These are phyloP conservation scores for Yponomeuta malinellus DNA, from an alignment of 2,888 invertebrate genomes.

Conservation along the genomic window DNA sequence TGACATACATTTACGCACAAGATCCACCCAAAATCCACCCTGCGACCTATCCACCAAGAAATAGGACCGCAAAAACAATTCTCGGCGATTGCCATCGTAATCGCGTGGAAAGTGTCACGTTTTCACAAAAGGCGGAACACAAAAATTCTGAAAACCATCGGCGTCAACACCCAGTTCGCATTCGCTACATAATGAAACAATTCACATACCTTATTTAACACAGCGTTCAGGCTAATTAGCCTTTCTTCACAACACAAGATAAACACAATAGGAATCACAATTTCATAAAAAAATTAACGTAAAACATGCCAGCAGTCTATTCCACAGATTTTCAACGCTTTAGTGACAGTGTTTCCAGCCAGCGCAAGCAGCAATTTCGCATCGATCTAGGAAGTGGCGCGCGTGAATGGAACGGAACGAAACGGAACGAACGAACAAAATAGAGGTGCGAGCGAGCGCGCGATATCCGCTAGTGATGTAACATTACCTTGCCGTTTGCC, in stretches of 20 bases:
- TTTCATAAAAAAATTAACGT: slow-evolving; percentile 24
- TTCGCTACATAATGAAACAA: slow-evolving; percentile 35
- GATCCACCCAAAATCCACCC: slow-evolving; percentile 16
- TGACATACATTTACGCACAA: slow-evolving; percentile 52
- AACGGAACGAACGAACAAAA: slow-evolving; percentile 28
- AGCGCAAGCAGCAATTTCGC: slow-evolving; percentile 28
- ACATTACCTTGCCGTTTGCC: slow-evolving; percentile 6
- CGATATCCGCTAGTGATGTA: slow-evolving; percentile 21
- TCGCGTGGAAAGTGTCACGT: slow-evolving; percentile 1
- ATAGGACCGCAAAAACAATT: neutral
- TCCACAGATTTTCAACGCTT: slow-evolving; percentile 42
- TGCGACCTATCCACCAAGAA: slow-evolving; percentile 4
- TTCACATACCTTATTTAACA: slow-evolving; percentile 48
- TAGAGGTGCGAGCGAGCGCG: slow-evolving; percentile 18
- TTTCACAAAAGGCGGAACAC: slow-evolving; percentile 9
- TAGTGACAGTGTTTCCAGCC: slow-evolving; percentile 36
- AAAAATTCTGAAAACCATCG: slow-evolving; percentile 30
- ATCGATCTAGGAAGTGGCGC: slow-evolving; percentile 51
- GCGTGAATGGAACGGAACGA: slow-evolving; percentile 27
- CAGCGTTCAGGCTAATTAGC: neutral
- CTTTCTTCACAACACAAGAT: slow-evolving; percentile 4
- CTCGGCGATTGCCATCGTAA: neutral
- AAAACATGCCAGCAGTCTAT: slow-evolving; percentile 42
- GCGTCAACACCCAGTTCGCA: slow-evolving; percentile 45
- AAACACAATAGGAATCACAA: slow-evolving; percentile 23